These are phyloP conservation scores for Synanthedon myopaeformis DNA, from an alignment of 2,888 invertebrate genomes.

Conservation along the genomic window DNA sequence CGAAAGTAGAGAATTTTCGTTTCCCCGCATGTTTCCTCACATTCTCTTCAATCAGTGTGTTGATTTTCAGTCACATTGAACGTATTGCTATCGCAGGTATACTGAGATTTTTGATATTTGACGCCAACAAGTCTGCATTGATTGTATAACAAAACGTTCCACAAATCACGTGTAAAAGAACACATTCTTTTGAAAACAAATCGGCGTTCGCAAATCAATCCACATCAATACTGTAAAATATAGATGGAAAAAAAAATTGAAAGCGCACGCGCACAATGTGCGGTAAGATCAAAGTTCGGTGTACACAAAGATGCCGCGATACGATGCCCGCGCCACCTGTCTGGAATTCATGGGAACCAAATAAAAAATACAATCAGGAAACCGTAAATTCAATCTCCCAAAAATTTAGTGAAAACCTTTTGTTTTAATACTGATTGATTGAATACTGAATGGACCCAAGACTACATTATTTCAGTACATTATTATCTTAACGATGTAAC, in stretches of 20 bases:
- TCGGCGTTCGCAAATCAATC: slow-evolving; percentile 38
- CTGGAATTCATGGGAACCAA: slow-evolving; percentile 59
- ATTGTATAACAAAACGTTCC: neutral
- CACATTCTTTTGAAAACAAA: slow-evolving; percentile 29
- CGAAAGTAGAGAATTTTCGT: too few species aligned
- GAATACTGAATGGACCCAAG: too few species aligned
- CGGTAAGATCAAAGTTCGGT: slow-evolving; percentile 48
- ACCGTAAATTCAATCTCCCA: neutral
- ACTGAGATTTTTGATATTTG: neutral
- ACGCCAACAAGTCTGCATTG: slow-evolving; percentile 10
- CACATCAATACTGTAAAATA: slow-evolving; percentile 32
- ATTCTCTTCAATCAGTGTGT: too few species aligned
- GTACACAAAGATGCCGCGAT: slow-evolving; percentile 48
- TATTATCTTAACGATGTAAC: too few species aligned
- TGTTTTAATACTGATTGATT: too few species aligned
- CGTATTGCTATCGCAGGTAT: neutral
- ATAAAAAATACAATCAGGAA: slow-evolving; percentile 1
- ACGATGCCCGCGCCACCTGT: slow-evolving; percentile 60
- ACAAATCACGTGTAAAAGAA: slow-evolving; percentile 2
- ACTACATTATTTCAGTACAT: too few species aligned
- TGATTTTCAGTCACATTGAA: too few species aligned
- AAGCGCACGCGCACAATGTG: slow-evolving; percentile 55
- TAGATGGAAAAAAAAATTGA: slow-evolving; percentile 38
- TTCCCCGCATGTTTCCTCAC: too few species aligned
- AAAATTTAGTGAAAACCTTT: too few species aligned